Evolutionary conservation across 2,797 vertebrate species (phyloP), one percentile per base, ranked within the genome.

Genomic region (Poeciliopsis gracilis): DNA sequence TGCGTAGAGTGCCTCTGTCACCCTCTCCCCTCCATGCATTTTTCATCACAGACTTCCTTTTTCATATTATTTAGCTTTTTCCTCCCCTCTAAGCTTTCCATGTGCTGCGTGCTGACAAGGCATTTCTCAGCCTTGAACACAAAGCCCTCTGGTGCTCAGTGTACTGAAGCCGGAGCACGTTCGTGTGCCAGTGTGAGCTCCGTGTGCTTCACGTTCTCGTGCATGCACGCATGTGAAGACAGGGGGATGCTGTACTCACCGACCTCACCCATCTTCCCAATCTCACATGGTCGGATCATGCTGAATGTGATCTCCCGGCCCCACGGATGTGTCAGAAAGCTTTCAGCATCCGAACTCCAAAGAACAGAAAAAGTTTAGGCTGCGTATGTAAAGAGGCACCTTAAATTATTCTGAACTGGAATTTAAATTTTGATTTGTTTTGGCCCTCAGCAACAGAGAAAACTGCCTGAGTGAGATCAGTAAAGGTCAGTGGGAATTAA

Each of bases 401-500:
- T 90, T 89, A 90, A 91, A 92, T 91, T 94, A 90, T 93, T 91
- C 92, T 76, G 78, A 89, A 84, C 75, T 75, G 82, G 91, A 93
- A 93, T 93, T 93, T 83, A 88, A 93, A 89, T 92, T 92, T 88
- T 72, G 89, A 93, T 90, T 92, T 92, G 93, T 94, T 93, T 93
- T 93, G 89, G 93, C 92, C 87, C 86, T 77, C 69, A 94, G 92
- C 91, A 90, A 89, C 9, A 57, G 90, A 85, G 72, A 89, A 82
- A 91, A 86, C 85, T 89, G 91, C 86, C 91, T 79, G 86, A 79
- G 82, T 87, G 86, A 88, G 82, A 93, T 92, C 89, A 90, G 89
- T 87, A 93, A 93, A 94, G 93, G 93, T 94, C 93, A 94, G 89
- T 72, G 82, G 85, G 90, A 93, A 93, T 94, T 92, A 92, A 93